Conservation (phyloP, 1,140 invertebrate species). For the Pachyrhynchus sulphureomaculatus region DNA sequence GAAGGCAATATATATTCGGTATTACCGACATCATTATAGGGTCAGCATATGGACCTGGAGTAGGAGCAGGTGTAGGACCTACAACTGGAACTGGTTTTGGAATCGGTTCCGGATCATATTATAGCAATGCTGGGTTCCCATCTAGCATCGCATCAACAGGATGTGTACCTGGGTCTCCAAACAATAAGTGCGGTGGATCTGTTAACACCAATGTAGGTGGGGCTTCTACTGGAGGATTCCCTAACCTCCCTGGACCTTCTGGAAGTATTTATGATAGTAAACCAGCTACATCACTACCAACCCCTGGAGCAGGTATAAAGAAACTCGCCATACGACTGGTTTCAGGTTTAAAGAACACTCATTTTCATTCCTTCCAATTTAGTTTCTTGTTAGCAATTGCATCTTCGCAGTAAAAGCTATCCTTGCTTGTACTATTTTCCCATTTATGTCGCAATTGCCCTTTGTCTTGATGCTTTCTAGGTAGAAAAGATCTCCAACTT, state of each 20-base stretch:
- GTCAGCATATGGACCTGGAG: no score
- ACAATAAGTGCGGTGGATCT: background rate
- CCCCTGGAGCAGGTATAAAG: background rate
- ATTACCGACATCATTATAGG: no score
- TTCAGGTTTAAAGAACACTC: background rate
- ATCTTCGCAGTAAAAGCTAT: no score
- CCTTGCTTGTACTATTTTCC: no score
- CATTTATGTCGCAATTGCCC: no score
- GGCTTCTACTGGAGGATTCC: background rate
- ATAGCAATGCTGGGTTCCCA: background rate
- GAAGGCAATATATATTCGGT: no score
- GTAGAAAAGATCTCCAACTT: no score
- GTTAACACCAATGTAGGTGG: background rate
- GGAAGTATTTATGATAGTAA: conserved; percentile 34
- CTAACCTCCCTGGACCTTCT: conserved; percentile 21
- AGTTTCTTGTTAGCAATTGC: no score
- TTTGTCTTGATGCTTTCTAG: no score
- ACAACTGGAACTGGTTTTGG: background rate
- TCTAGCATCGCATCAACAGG: background rate
- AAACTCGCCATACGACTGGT: background rate
- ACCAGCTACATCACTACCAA: conserved; percentile 1
- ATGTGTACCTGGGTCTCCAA: background rate
- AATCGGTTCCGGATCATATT: conserved; percentile 2
- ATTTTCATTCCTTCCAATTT: background rate
- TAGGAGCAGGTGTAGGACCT: background rate